Base-by-base conservation (phyloP, 2,113 vertebrate genomes). In the Pituophis catenifer region DNA sequence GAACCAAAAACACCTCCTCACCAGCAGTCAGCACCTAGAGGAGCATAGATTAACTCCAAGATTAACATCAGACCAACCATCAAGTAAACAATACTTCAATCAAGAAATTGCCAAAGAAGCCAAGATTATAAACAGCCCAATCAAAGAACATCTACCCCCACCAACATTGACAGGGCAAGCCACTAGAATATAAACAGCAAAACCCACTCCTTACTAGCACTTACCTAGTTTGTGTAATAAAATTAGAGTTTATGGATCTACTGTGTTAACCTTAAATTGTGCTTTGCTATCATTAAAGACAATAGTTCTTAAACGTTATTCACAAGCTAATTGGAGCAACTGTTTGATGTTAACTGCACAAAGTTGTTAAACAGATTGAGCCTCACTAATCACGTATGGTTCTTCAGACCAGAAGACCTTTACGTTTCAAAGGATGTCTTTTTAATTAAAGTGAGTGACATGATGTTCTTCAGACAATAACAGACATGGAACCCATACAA, bases 311-410 rank as follows among this genome's bases (percentile, higher is more conserved):
- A 85, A 85, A n/a, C 17, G n/a, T 62, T 90, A 52, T 23, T n/a
- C 5, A 90, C 5, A 4, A 89, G 62, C 0, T 59, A 0, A 0
- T 91, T 62, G 59, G 5, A 19, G 0, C 13, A 57, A 52, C 38
- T 19, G 11, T 90, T 91, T 90, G 10, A 53, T 12, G 1, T 15
- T 0, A 0, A 38, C 33, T 65, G n/a, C n/a, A 92, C 88, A 91
- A 95, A 75, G 90, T 26, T 23, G 53, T 50, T 57, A 38, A 0
- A 54, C 48, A 70, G 89, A 0, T 23, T 92, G 0, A 21, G 5
- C 3, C 57, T 29, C 86, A 89, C 65, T 48, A 57, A 87, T 88
- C 88, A 62, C 90, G 2, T 9, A 52, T 81, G 89, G n/a, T 12
- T 62, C 55, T 91, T 91, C 52, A 0, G 0, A 21, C 1, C 3